A percentile compares a stretch with the other conserved stretches of the same genome.
Evolutionary conservation across 92 coral and sea anemone genomes (phyloP).

Genomic region (Epizoanthus ramosus): DNA sequence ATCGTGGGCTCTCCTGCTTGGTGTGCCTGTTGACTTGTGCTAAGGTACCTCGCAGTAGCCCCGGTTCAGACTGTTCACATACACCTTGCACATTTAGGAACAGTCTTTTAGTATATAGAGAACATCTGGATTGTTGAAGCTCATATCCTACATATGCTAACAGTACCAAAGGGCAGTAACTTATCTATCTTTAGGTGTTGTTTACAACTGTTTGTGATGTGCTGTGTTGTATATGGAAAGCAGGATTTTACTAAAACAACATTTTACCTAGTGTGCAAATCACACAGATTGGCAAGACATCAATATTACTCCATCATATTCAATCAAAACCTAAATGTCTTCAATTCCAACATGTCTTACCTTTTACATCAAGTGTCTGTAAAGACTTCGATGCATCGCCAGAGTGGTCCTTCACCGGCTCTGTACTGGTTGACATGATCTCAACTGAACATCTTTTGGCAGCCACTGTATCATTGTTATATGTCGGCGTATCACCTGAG

Average conservation of each 20-base stretch:
- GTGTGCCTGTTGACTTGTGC: neutral
- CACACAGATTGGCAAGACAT: no score
- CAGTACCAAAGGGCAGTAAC: no score
- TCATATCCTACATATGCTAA: no score
- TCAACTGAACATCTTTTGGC: neutral
- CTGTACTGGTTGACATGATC: neutral
- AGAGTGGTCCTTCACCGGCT: neutral
- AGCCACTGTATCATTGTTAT: neutral
- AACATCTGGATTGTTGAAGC: neutral
- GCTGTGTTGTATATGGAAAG: no score
- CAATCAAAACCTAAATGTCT: no score
- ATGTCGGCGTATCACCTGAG: neutral
- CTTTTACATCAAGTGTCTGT: neutral
- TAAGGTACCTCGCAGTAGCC: neutral
- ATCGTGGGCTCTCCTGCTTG: neutral
- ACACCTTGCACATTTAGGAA: slow-evolving; percentile 2
- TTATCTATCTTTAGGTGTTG: no score
- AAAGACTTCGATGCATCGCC: neutral
- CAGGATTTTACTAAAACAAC: no score
- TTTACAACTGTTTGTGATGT: no score
- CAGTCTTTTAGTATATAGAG: neutral
- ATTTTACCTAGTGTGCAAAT: no score
- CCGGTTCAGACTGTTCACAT: neutral
- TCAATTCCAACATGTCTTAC: neutral
- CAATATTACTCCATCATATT: no score